These are phyloP conservation scores for Littorina saxatilis DNA, from an alignment of 1,140 invertebrate genomes.

Conservation along the genomic window DNA sequence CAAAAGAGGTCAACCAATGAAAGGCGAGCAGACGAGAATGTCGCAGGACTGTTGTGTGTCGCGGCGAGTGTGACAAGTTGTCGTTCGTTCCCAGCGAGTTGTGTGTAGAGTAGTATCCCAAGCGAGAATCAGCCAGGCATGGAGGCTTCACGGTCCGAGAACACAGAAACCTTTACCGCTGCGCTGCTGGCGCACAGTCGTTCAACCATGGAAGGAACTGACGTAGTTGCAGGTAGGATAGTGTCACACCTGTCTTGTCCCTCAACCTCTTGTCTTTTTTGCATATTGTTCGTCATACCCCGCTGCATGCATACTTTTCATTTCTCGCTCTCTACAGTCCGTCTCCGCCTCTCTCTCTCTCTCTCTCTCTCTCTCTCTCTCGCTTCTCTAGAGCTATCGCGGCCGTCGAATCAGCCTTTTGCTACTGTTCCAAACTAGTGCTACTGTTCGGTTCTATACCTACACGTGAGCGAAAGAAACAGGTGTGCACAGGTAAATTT, in stretches of 20 bases:
- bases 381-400: too few relatives aligned
- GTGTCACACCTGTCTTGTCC: not conserved
- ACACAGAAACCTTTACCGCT: not conserved
- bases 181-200: conserved; percentile 20
- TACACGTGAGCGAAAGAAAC: not conserved
- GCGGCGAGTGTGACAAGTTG: not conserved
- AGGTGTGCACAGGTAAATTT: too few relatives aligned
- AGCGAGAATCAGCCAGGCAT: conserved; percentile 19
- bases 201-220: conserved; percentile 12
- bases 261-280: conserved; percentile 21
- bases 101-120: conserved; percentile 4
- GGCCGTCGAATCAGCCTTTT: too few relatives aligned
- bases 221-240: too few relatives aligned
- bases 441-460: not conserved
- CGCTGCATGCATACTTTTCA: not conserved
- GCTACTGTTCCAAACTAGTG: not conserved
- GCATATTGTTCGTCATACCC: conserved; percentile 20
- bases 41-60: not conserved
- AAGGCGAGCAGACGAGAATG: not conserved
- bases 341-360: not conserved
- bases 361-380: not conserved
- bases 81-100: not conserved
- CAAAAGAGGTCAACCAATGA: not conserved
- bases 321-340: not conserved
- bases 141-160: conserved; percentile 2